Evolutionary conservation across 2,888 invertebrate genomes (phyloP).

Genomic region (Incurvaria masculella): DNA sequence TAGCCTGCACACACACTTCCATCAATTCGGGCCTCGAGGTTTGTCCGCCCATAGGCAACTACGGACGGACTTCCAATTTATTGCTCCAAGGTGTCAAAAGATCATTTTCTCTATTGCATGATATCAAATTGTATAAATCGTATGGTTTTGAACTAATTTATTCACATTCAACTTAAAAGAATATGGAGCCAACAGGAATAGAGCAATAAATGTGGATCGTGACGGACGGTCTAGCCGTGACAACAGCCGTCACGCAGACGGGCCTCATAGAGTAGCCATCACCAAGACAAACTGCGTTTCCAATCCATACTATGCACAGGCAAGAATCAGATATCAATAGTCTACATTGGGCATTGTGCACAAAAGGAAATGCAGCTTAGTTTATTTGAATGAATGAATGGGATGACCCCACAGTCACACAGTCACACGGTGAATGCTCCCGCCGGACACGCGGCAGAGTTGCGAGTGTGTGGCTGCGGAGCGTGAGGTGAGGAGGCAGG

Average conservation of each 20-base stretch:
- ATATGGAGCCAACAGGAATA: conserved; percentile 17
- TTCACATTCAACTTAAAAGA: too few species aligned
- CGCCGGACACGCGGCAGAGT: conserved; percentile 32
- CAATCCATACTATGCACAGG: conserved; percentile 12
- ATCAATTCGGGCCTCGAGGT: neutral
- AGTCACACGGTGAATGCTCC: neutral
- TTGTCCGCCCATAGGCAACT: neutral
- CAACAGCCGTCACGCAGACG: neutral
- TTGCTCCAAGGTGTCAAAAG: conserved; percentile 12
- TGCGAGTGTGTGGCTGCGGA: neutral
- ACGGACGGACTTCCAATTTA: conserved; percentile 19
- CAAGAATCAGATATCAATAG: neutral
- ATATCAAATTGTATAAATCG: too few species aligned
- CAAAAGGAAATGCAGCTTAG: neutral
- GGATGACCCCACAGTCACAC: neutral
- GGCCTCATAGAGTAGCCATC: conserved; percentile 8
- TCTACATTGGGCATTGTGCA: neutral
- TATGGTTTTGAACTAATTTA: too few species aligned
- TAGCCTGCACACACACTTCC: conserved; percentile 67
- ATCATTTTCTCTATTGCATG: too few species aligned
- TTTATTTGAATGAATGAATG: neutral
- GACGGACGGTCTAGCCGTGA: conserved; percentile 3
- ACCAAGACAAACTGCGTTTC: conserved; percentile 38
- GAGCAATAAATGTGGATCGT: conserved; percentile 29
- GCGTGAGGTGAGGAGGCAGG: conserved; percentile 3